Evolutionary conservation across 2,888 invertebrate genomes (phyloP).

Genomic region (Scaptodrosophila latifasciaeformis): DNA sequence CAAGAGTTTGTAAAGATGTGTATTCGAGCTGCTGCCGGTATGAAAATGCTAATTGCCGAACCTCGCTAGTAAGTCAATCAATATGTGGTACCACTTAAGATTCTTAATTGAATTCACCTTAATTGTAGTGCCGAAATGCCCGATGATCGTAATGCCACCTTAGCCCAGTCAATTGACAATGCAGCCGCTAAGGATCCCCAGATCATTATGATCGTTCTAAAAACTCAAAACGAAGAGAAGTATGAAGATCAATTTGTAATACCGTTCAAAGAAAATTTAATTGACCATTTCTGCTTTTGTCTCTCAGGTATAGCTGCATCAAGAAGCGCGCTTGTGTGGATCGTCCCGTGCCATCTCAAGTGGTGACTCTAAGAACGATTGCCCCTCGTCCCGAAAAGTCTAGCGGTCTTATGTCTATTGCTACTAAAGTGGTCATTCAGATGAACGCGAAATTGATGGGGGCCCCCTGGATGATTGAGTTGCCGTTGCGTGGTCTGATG

Average conservation of each 20-base stretch:
- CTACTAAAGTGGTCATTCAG: slow-evolving; percentile 94
- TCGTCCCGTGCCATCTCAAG: slow-evolving; percentile 83
- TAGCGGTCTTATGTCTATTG: slow-evolving; percentile 82
- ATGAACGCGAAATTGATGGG: slow-evolving; percentile 95
- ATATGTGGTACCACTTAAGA: too few species aligned
- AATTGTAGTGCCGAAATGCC: slow-evolving; percentile 35
- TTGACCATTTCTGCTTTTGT: too few species aligned
- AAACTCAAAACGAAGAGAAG: slow-evolving; percentile 83
- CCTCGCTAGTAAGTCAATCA: slow-evolving; percentile 70
- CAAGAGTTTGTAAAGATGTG: slow-evolving; percentile 67
- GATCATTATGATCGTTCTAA: slow-evolving; percentile 82
- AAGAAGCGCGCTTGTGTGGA: slow-evolving; percentile 90
- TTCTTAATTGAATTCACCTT: too few species aligned
- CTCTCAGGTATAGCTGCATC: slow-evolving; percentile 87
- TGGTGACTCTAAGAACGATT: slow-evolving; percentile 73
- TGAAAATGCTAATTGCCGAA: slow-evolving; percentile 75
- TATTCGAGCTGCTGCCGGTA: slow-evolving; percentile 74
- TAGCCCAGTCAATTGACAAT: slow-evolving; percentile 79
- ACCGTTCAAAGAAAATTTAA: too few species aligned
- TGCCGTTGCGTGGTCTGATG: slow-evolving; percentile 83
- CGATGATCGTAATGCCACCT: slow-evolving; percentile 80
- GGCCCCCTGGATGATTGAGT: slow-evolving; percentile 87
- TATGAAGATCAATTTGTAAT: too few species aligned
- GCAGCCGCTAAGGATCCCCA: slow-evolving; percentile 79
- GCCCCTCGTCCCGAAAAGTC: slow-evolving; percentile 72